These are phyloP conservation scores for Bubalus kerabau DNA, from an alignment of 2,113 vertebrate genomes.

Conservation along the genomic window DNA sequence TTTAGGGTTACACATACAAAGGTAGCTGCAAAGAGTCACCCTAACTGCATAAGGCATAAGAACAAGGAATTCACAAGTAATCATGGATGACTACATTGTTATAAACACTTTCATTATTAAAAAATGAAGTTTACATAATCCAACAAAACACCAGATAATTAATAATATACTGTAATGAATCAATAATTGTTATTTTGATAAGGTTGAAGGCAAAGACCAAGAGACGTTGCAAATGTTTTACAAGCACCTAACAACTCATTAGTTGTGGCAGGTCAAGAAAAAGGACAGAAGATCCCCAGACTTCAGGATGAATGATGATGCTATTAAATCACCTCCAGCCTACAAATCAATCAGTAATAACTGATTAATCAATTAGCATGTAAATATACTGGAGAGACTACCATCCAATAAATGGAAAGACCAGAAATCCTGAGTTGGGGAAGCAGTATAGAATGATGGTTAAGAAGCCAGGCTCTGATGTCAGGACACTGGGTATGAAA, in stretches of 20 bases:
- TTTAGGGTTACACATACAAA: not conserved
- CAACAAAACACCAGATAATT: not conserved
- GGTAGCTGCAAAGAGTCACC: not conserved
- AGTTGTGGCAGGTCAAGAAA: not conserved
- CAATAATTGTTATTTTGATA: not conserved
- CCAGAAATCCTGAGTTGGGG: not conserved
- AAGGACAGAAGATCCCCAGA: not conserved
- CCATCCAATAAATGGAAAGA: not conserved
- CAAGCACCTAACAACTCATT: not conserved
- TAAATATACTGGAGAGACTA: not conserved
- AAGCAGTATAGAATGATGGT: not conserved
- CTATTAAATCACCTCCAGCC: not conserved
- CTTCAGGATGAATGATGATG: not conserved
- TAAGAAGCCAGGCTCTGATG: not conserved
- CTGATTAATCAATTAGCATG: not conserved
- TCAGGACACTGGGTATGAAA: not conserved
- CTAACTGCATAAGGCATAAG: not conserved
- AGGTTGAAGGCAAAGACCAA: not conserved
- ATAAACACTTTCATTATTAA: not conserved
- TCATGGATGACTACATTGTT: not conserved
- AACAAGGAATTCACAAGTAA: not conserved
- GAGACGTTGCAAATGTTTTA: not conserved
- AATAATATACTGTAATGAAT: not conserved
- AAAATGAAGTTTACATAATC: not conserved
- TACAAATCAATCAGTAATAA: not conserved